A percentile compares a stretch with the other conserved stretches of the same genome.
phyloP scores from a whole-genome alignment of 2,888 invertebrate species.

The Apamea sordens region DNA sequence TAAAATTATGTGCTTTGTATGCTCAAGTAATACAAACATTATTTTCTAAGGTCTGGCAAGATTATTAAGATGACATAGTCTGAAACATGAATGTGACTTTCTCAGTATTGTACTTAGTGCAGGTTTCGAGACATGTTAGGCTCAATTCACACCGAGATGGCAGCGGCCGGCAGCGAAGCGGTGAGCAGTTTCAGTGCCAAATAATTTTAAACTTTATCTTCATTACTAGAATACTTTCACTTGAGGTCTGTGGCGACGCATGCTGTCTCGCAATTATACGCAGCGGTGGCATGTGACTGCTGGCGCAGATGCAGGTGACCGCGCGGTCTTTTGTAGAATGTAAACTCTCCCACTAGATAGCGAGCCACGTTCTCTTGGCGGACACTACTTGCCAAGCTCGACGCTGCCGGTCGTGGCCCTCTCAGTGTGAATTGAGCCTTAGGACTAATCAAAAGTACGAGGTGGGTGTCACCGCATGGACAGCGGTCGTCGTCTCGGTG shows the following conservation, averaged over 20 bases:
- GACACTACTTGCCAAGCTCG: neutral
- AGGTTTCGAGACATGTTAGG: conserved; percentile 17
- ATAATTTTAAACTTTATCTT: neutral
- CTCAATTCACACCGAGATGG: neutral
- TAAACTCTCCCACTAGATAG: neutral
- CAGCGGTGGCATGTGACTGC: neutral
- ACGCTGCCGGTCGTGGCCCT: neutral
- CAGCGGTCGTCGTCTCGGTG: conserved; percentile 40
- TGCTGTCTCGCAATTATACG: neutral
- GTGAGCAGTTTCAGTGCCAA: neutral
- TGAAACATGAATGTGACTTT: conserved; percentile 22
- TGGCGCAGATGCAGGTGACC: neutral
- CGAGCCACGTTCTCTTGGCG: neutral
- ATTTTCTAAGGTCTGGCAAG: conserved; percentile 1
- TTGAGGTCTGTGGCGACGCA: neutral
- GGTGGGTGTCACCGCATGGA: conserved; percentile 58
- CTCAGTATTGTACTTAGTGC: neutral
- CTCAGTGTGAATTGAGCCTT: neutral
- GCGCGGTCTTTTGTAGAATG: neutral
- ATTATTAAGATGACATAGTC: neutral
- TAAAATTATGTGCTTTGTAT: conserved; percentile 5
- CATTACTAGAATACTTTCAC: neutral
- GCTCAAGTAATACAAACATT: neutral
- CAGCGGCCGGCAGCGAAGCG: neutral
- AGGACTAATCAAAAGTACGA: conserved; percentile 24